A percentile compares a stretch with the other conserved stretches of the same genome.
Conservation (phyloP, 2,888 invertebrate genomes). For the Acleris cristana region DNA sequence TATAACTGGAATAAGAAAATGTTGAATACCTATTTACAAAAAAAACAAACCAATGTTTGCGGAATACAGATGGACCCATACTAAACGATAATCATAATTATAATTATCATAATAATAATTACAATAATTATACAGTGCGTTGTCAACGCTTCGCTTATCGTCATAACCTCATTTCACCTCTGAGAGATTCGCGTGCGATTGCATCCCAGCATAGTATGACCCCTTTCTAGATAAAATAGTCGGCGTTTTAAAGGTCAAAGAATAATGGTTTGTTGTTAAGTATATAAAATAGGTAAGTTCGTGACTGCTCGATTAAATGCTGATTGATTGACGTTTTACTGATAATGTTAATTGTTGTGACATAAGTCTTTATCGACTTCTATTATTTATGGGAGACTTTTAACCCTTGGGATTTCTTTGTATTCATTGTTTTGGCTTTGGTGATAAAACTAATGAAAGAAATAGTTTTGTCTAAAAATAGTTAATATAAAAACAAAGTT, state of each 20-base stretch:
- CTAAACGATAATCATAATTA: slow-evolving; percentile 50
- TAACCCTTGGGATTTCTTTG: slow-evolving; percentile 27
- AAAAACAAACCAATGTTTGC: slow-evolving; percentile 32
- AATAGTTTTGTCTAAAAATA: too few relatives aligned
- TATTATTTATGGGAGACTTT: slow-evolving; percentile 30
- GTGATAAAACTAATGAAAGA: neutral
- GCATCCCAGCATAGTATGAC: slow-evolving; percentile 51
- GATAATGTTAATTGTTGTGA: slow-evolving; percentile 62
- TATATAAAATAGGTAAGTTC: slow-evolving; percentile 38
- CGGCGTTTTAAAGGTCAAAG: slow-evolving; percentile 42
- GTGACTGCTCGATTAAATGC: slow-evolving; percentile 58
- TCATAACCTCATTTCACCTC: slow-evolving; percentile 65
- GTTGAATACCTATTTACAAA: slow-evolving; percentile 39
- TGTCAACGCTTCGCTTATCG: slow-evolving; percentile 66
- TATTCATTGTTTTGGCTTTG: slow-evolving; percentile 16
- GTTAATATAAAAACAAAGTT: too few relatives aligned
- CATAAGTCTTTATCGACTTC: slow-evolving; percentile 43
- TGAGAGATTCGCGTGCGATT: slow-evolving; percentile 73
- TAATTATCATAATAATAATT: slow-evolving; percentile 13
- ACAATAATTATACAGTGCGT: slow-evolving; percentile 44
- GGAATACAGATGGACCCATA: slow-evolving; percentile 51
- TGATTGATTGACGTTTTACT: slow-evolving; percentile 61
- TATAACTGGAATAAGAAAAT: too few relatives aligned
- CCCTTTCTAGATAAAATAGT: slow-evolving; percentile 38
- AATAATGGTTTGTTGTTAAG: slow-evolving; percentile 46